Evolutionary conservation across 2,797 vertebrate species (phyloP).

Genomic region (Pampus argenteus): DNA sequence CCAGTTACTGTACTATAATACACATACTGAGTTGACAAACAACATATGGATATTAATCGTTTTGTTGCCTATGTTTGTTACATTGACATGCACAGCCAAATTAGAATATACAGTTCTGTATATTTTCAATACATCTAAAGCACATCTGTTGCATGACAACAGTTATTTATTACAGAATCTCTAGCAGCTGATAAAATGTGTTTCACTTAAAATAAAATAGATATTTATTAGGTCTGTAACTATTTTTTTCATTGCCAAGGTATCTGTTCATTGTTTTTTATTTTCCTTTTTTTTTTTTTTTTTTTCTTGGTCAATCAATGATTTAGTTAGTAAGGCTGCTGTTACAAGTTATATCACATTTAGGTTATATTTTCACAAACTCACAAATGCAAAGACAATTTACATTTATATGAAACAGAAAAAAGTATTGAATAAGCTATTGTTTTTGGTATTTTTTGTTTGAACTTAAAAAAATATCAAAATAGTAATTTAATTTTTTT

Average conservation of each 20-base stretch:
- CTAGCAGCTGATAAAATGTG: neutral
- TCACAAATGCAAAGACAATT: neutral
- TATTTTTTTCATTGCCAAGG: neutral
- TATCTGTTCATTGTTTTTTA: neutral
- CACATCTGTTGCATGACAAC: conserved; percentile 8
- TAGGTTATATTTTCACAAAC: neutral
- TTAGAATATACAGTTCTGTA: conserved; percentile 1
- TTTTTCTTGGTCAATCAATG: neutral
- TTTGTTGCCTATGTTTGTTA: conserved; percentile 15
- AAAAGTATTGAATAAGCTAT: neutral
- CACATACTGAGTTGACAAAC: conserved; percentile 17
- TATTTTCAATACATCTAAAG: neutral
- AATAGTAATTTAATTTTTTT: neutral
- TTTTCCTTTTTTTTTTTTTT: neutral
- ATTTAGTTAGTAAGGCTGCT: neutral
- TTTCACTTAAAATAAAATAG: neutral
- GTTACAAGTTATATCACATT: neutral
- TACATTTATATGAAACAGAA: neutral
- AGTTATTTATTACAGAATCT: neutral
- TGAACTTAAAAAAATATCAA: neutral
- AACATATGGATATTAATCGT: conserved; percentile 23
- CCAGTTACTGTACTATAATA: conserved; percentile 9
- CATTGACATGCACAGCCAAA: conserved; percentile 7
- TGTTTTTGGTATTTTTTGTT: too few relatives aligned
- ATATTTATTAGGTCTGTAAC: neutral